Evolutionary conservation across 23 tunicate genomes (phyloP).

Genomic region (Trididemnum nubilum): DNA sequence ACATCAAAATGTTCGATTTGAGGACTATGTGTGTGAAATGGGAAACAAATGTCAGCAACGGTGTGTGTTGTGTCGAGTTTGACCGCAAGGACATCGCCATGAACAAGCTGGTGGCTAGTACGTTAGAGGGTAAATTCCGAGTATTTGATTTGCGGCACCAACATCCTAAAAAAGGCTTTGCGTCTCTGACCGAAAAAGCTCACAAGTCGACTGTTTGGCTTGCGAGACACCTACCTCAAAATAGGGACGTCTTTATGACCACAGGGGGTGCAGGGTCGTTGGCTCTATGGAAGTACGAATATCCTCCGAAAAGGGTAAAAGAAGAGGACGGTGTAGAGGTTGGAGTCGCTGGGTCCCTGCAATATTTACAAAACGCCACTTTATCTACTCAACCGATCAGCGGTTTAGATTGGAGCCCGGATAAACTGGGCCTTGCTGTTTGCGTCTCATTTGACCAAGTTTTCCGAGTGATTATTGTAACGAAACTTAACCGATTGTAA

Average conservation of each 20-base stretch:
- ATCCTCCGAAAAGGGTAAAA: constrained; percentile 79
- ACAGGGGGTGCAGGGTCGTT: constrained; percentile 96
- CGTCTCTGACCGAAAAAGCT: constrained; percentile 86
- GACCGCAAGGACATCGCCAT: constrained; percentile 93
- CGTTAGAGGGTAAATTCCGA: constrained; percentile 87
- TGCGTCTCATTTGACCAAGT: constrained; percentile 93
- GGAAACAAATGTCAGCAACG: constrained; percentile 95
- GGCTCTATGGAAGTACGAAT: constrained; percentile 92
- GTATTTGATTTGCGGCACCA: constrained; percentile 90
- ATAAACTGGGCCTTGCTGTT: constrained; percentile 91
- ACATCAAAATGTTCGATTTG: constrained; percentile 93
- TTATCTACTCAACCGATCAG: constrained; percentile 96
- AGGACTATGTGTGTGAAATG: constrained; percentile 82
- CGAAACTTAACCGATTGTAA: constrained; percentile 79
- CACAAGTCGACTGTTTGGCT: constrained; percentile 98
- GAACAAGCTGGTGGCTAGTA: constrained; percentile 88
- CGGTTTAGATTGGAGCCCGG: constrained; percentile 96
- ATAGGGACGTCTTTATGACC: constrained; percentile 95
- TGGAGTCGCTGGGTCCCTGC: constrained; percentile 82
- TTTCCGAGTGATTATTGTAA: constrained; percentile 79
- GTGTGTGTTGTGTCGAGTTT: constrained; percentile 90
- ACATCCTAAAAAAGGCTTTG: constrained; percentile 82
- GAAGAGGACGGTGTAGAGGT: constrained; percentile 65
- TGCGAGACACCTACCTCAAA: constrained; percentile 89
- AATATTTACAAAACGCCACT: constrained; percentile 88